Evolutionary conservation across 1,140 invertebrate genomes (phyloP), one percentile per base, ranked within the genome.

Genomic region (Anagrus nilaparvatae): DNA sequence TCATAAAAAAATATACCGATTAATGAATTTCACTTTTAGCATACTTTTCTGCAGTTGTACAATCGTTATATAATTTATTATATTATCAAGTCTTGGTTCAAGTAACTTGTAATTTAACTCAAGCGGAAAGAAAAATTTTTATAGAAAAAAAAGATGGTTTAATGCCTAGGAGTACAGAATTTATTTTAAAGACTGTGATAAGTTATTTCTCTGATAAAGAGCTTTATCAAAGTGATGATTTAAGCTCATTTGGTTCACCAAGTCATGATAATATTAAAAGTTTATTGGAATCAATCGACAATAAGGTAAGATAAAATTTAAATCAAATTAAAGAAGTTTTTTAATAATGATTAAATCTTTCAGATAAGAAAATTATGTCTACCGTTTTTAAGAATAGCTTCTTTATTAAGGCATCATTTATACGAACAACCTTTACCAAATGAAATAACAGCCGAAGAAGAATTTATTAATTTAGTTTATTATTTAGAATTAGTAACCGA

Each of bases 51-150:
- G 81, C 81, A 55, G 77, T 94, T 45, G 82, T 94, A 0, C 82
- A 84, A 58, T 77, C 83, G 48, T 66, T 94, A 24, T 95, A 90
- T 69, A 90, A 93, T 67, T 70, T 94, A 28, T 69, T 84, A 29
- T 93, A 88, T 64, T 82, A 93, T 60, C 89, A 95, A 76, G 80
- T 88, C 25, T 71, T 93, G 17, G 64, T 79, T 1, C 79, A 82
- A 63, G 50, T 88, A 6, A 81, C 73, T 23, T 81, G 74, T 60
- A 75, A 71, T 50, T 74, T 89, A 59, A 63, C 69, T 3, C 70
- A 47, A 55, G 69, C 52, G 35, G 77, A 69, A 54, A 69, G 59
- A 40, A 52, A 48, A 19, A 45, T 53, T 5, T 46, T 58, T 21
- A 29, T 60, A 35, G 55, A 53, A 59, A 38, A 69, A 48, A 31